Conservation (phyloP, 2,113 vertebrate species). For the Tyto alba region DNA sequence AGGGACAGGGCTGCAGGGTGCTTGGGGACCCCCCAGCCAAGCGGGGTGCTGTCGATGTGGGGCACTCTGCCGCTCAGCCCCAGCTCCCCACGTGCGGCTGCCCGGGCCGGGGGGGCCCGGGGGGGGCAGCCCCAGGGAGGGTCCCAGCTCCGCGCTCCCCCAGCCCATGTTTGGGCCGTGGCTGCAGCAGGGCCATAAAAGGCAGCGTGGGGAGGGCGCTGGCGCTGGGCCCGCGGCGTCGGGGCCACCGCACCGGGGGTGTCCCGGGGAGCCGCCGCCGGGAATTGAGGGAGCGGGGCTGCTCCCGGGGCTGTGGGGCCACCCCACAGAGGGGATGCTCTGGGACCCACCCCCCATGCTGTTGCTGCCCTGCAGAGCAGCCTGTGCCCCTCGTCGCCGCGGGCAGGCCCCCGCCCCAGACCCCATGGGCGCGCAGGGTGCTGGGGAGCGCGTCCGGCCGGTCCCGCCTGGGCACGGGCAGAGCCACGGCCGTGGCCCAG, state of each 20-base stretch:
- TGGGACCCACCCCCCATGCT: background rate
- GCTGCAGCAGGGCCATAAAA: constrained; percentile 55
- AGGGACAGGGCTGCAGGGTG: background rate
- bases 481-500: background rate
- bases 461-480: background rate
- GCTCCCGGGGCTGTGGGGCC: background rate
- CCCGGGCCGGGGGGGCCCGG: background rate
- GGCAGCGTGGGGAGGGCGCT: constrained; percentile 46
- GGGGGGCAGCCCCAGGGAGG: background rate
- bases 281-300: background rate
- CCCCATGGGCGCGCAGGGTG: background rate
- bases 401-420: background rate
- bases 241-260: background rate
- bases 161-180: constrained; percentile 23
- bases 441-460: rapidly evolving
- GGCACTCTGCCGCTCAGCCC: rapidly evolving
- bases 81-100: rapidly evolving
- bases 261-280: background rate
- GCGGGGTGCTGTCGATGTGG: rapidly evolving
- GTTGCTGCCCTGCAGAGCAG: background rate
- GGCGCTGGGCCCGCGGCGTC: background rate
- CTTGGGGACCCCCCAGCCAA: background rate
- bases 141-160: background rate
- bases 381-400: rapidly evolving
- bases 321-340: rapidly evolving